Evolutionary conservation across 2,888 invertebrate species (phyloP).

Genomic region (Plagodis dolabraria): DNA sequence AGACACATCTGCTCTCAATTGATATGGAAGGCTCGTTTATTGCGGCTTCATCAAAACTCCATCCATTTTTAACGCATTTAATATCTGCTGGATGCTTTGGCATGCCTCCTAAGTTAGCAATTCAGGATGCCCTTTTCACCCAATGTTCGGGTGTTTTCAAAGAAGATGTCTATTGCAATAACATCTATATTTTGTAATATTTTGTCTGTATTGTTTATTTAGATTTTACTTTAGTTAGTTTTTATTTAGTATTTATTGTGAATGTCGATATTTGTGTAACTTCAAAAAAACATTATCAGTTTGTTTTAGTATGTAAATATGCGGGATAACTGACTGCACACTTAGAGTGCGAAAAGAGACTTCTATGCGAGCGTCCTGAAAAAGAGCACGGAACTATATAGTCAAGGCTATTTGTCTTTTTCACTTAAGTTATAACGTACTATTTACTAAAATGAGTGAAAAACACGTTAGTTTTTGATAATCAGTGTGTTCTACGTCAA

Average conservation of each 20-base stretch:
- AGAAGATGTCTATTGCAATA: conserved; percentile 64
- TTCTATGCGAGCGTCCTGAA: too few species aligned
- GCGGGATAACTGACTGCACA: too few species aligned
- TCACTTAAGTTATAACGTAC: too few species aligned
- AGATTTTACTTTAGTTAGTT: not conserved
- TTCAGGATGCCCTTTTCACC: conserved; percentile 56
- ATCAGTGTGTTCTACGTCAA: too few species aligned
- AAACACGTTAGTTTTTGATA: too few species aligned
- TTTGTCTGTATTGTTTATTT: not conserved
- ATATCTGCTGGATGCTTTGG: conserved; percentile 56
- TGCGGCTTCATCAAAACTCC: conserved; percentile 58
- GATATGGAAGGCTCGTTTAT: conserved; percentile 66
- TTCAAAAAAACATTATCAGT: too few species aligned
- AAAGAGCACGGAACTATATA: too few species aligned
- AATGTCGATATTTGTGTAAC: too few species aligned
- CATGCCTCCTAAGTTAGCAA: conserved; percentile 58
- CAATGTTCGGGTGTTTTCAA: conserved; percentile 60
- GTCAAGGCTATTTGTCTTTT: too few species aligned
- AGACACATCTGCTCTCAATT: conserved; percentile 53
- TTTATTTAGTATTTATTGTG: not conserved
- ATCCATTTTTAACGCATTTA: conserved; percentile 65
- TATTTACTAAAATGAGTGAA: too few species aligned
- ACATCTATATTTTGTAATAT: conserved; percentile 61
- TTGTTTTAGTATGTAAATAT: too few species aligned
- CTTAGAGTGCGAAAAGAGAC: too few species aligned